Base-by-base conservation (phyloP, 2,113 vertebrate species). In the Lasiurus borealis region DNA sequence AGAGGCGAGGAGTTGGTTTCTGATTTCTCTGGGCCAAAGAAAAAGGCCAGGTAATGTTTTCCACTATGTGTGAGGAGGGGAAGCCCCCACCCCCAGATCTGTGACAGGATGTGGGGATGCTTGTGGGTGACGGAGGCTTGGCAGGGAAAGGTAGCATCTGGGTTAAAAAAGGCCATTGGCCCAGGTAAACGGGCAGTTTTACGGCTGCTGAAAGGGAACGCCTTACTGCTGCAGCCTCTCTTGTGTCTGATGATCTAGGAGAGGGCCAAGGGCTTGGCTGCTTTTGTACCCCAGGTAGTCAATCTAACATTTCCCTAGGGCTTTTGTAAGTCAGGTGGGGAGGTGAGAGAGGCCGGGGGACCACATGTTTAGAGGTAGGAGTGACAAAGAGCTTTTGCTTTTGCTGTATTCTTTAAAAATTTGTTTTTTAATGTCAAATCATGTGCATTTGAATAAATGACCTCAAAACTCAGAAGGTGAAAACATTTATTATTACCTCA, bases 31-130 rank as follows among this genome's bases (percentile, higher is more conserved):
- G 31, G 46, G 80, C 82, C 69, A 78, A 96, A 94, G 87, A 86
- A 76, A 94, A 96, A 93, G 90, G 16, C 16, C 76, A 82, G 66
- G 44, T 90, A 91, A 71, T 93, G 66, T 93, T 97, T 97, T 97
- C 97, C 92, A 90, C 92, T 87, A 57, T 36, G n/a, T 78, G 12
- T 21, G 4, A 88, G 52, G 34, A 90, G 94, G 96, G 95, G 77
- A 92, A 93, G 46, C 85, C 97, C 96, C 96, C 92, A 54, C 95
- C 95, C 85, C 44, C 94, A 92, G 76, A 64, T 59, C 40, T 46
- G 85, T 93, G 66, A 97, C 95, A 94, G 96, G 97, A 97, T 96
- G 96, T 96, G 88, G 85, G 73, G 44, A 64, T 85, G 34, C 62
- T 52, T 1, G 27, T 73, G 64, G 44, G 81, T 57, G 48, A 68